phyloP scores from a whole-genome alignment of 2,113 vertebrate species.

The Chaetodon trifascialis region DNA sequence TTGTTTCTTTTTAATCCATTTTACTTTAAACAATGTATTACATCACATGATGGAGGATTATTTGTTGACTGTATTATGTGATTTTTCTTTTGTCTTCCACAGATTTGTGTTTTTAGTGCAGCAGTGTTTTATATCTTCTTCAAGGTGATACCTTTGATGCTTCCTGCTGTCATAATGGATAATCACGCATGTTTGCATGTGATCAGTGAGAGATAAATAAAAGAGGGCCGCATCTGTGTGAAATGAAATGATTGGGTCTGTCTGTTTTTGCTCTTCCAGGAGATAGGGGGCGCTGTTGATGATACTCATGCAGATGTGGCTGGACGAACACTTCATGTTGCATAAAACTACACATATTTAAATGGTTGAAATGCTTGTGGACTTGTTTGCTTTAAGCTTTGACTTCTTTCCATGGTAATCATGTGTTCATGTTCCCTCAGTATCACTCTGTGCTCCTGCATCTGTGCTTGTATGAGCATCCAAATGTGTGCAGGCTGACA shows the following conservation, averaged over 20 bases:
- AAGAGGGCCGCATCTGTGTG: neutral
- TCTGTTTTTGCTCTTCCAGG: neutral
- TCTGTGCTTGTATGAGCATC: neutral
- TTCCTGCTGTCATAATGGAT: no score
- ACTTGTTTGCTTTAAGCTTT: neutral
- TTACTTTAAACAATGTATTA: neutral
- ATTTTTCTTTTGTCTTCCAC: neutral
- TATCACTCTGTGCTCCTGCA: neutral
- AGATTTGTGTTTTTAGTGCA: neutral
- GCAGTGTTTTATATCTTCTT: neutral
- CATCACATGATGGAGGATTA: neutral
- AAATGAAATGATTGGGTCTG: neutral
- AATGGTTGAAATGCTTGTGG: neutral
- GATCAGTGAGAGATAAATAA: no score
- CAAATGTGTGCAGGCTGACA: conserved; percentile 21
- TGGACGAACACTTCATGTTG: neutral
- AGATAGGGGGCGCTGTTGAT: neutral
- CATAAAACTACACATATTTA: neutral
- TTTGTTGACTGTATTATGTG: neutral
- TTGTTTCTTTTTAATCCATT: neutral
- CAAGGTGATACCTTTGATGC: no score
- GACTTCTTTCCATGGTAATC: neutral
- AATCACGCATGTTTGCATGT: no score
- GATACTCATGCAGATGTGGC: neutral
- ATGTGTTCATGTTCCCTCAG: neutral